These are phyloP conservation scores for Apogon hyalosoma DNA, from an alignment of 2,797 vertebrate species.

Conservation along the genomic window DNA sequence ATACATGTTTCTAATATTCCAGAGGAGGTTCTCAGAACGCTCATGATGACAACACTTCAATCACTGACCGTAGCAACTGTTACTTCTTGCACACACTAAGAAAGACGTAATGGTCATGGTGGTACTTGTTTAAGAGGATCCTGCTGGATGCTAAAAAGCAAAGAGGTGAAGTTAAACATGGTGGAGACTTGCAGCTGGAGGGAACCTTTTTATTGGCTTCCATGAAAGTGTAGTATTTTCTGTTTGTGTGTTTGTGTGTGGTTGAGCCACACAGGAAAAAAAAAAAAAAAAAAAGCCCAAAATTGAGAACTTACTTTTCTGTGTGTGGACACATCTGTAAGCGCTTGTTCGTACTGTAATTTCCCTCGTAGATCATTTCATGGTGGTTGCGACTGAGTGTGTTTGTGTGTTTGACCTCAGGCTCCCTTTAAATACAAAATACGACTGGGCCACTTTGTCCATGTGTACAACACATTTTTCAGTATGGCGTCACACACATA, in stretches of 20 bases:
- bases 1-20: neutral
- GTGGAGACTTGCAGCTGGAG: slow-evolving; percentile 37
- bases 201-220: slow-evolving; percentile 54
- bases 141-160: slow-evolving; percentile 30
- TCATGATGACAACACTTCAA: slow-evolving; percentile 57
- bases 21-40: slow-evolving; percentile 15
- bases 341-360: slow-evolving; percentile 48
- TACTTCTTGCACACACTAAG: slow-evolving; percentile 6
- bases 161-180: slow-evolving; percentile 38
- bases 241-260: slow-evolving; percentile 16
- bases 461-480: slow-evolving; percentile 40
- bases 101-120: slow-evolving; percentile 2
- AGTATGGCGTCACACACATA: slow-evolving; percentile 3
- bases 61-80: slow-evolving; percentile 40
- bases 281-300: neutral
- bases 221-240: slow-evolving; percentile 10
- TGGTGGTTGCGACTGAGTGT: slow-evolving; percentile 10
- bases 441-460: slow-evolving; percentile 36
- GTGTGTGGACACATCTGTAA: slow-evolving; percentile 50
- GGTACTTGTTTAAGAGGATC: slow-evolving; percentile 11
- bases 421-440: slow-evolving; percentile 45
- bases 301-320: slow-evolving; percentile 25
- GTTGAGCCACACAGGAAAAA: neutral
- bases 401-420: slow-evolving; percentile 53
- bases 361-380: slow-evolving; percentile 62